Evolutionary conservation across 2,797 vertebrate genomes (phyloP).

Genomic region (Microcaecilia unicolor): DNA sequence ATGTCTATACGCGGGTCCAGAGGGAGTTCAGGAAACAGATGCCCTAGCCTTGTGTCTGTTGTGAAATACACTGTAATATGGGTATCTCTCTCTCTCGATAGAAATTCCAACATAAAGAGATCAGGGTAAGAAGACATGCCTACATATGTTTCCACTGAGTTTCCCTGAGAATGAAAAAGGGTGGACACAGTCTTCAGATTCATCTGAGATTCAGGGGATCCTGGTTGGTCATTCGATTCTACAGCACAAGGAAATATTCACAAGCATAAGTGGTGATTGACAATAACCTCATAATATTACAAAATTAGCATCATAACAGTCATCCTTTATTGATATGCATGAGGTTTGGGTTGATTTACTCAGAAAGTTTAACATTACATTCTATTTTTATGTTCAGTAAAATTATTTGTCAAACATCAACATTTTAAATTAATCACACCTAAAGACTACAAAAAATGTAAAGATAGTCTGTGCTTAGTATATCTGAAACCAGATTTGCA

Average conservation of each 20-base stretch:
- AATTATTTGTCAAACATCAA: no score
- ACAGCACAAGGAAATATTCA: neutral
- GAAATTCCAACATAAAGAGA: constrained; percentile 69
- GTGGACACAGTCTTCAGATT: constrained; percentile 50
- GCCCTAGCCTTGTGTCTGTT: constrained; percentile 48
- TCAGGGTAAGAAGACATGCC: constrained; percentile 48
- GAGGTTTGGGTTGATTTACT: no score
- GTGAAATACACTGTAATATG: constrained; percentile 63
- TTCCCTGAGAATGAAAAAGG: constrained; percentile 69
- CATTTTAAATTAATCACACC: no score
- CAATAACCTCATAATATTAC: no score
- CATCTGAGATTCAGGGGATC: constrained; percentile 36
- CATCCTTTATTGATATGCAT: no score
- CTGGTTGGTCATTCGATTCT: constrained; percentile 15
- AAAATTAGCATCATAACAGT: no score
- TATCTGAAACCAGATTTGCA: no score
- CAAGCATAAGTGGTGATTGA: no score
- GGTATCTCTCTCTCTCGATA: constrained; percentile 62
- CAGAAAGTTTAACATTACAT: no score
- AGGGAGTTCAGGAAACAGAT: constrained; percentile 67
- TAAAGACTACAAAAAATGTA: no score
- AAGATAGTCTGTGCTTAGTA: no score
- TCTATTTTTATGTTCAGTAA: no score
- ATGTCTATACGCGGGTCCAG: constrained; percentile 66
- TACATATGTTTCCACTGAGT: constrained; percentile 58